A percentile compares a stretch with the other conserved stretches of the same genome.
Evolutionary conservation across 2,797 vertebrate species (phyloP).

Genomic region (Serranus cabrilla): DNA sequence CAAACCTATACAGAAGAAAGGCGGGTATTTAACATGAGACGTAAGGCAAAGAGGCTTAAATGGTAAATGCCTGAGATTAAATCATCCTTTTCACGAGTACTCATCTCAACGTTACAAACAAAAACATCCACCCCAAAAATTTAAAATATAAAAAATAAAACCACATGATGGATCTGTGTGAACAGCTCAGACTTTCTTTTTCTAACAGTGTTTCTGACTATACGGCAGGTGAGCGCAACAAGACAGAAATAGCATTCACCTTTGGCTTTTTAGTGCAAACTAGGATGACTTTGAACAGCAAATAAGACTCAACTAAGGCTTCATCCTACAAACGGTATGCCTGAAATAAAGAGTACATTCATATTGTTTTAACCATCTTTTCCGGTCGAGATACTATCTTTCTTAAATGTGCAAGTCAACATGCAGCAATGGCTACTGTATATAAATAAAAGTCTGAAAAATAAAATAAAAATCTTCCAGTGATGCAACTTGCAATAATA

Average conservation of each 20-base stretch:
- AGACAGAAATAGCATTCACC: slow-evolving; percentile 23
- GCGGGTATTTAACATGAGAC: slow-evolving; percentile 29
- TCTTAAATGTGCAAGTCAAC: slow-evolving; percentile 67
- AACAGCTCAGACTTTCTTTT: slow-evolving; percentile 10
- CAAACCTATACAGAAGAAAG: slow-evolving; percentile 23
- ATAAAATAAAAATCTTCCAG: slow-evolving; percentile 50
- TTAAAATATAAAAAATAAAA: slow-evolving; percentile 26
- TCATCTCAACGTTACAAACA: slow-evolving; percentile 1
- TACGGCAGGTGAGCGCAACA: slow-evolving; percentile 29
- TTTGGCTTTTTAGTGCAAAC: slow-evolving; percentile 67
- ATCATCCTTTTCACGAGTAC: not conserved
- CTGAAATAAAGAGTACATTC: slow-evolving; percentile 61
- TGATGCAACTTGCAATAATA: slow-evolving; percentile 48
- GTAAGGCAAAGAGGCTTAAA: slow-evolving; percentile 53
- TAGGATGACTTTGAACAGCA: slow-evolving; percentile 37
- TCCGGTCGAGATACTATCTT: slow-evolving; percentile 13
- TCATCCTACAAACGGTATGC: slow-evolving; percentile 27
- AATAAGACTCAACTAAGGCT: slow-evolving; percentile 37
- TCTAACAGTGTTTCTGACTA: slow-evolving; percentile 45
- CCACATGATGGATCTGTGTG: slow-evolving; percentile 11
- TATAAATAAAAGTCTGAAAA: slow-evolving; percentile 43
- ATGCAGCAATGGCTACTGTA: slow-evolving; percentile 57
- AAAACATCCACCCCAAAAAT: slow-evolving; percentile 24
- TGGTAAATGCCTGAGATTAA: slow-evolving; percentile 66
- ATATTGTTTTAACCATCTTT: slow-evolving; percentile 28